Conservation (phyloP, 1,140 invertebrate genomes). For the Pogonus chalceus region DNA sequence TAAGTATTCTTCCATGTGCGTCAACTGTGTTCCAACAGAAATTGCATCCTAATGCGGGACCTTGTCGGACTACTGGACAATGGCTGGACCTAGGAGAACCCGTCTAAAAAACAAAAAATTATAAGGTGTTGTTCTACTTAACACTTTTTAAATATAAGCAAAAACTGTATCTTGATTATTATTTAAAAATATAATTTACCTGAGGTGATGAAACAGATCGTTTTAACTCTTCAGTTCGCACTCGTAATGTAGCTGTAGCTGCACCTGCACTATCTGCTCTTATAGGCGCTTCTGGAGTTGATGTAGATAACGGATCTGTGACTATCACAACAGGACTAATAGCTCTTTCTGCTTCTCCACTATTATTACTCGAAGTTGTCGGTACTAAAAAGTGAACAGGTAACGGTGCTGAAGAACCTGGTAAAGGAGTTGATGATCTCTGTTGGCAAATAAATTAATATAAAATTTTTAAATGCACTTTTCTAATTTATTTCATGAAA, state of each 20-base stretch:
- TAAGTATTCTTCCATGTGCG: slow-evolving; percentile 62
- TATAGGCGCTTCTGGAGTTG: slow-evolving; percentile 21
- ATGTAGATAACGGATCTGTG: slow-evolving; percentile 18
- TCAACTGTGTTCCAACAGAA: slow-evolving; percentile 84
- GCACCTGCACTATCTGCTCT: slow-evolving; percentile 27
- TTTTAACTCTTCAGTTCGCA: slow-evolving; percentile 42
- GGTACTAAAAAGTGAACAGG: slow-evolving; percentile 16
- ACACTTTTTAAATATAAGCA: not conserved
- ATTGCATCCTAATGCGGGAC: slow-evolving; percentile 73
- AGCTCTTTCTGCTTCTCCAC: slow-evolving; percentile 22
- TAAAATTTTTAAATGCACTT: no score
- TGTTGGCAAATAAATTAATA: not conserved
- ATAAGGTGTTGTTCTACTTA: not conserved
- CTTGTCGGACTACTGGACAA: slow-evolving; percentile 66
- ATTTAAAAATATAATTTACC: slow-evolving; percentile 23
- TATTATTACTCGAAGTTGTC: slow-evolving; percentile 8
- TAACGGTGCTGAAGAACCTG: slow-evolving; percentile 29
- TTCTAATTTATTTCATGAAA: no score
- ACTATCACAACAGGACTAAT: slow-evolving; percentile 33
- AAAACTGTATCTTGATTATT: not conserved
- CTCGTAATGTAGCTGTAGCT: slow-evolving; percentile 35
- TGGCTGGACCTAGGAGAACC: slow-evolving; percentile 44
- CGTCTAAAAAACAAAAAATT: slow-evolving; percentile 20
- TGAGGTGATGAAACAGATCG: slow-evolving; percentile 48
- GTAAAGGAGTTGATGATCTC: slow-evolving; percentile 9